Conservation (phyloP, 2,797 vertebrate genomes). For the Arrhamphus sclerolepis region DNA sequence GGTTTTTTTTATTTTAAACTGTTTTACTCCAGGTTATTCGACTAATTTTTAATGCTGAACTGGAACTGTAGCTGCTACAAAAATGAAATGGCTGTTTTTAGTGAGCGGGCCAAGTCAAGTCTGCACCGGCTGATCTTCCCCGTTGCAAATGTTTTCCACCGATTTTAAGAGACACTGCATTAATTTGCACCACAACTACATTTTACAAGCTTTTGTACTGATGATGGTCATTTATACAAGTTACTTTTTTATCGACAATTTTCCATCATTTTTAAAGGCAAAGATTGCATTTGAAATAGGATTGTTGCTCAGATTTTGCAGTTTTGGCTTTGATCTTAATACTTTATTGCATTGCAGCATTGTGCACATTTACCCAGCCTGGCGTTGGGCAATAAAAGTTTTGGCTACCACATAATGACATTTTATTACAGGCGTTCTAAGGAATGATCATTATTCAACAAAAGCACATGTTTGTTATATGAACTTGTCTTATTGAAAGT, state of each 20-base stretch:
- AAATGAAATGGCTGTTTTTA: slow-evolving; percentile 69
- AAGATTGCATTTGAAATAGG: slow-evolving; percentile 78
- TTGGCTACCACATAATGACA: slow-evolving; percentile 62
- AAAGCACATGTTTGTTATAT: slow-evolving; percentile 71
- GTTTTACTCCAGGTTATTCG: slow-evolving; percentile 42
- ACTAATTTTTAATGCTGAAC: slow-evolving; percentile 73
- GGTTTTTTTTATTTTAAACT: slow-evolving; percentile 49
- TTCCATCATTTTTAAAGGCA: slow-evolving; percentile 77
- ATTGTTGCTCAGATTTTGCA: slow-evolving; percentile 81
- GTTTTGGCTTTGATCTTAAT: slow-evolving; percentile 77
- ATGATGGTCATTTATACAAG: slow-evolving; percentile 84
- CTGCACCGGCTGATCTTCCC: slow-evolving; percentile 70
- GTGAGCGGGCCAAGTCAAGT: slow-evolving; percentile 72
- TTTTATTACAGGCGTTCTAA: slow-evolving; percentile 72
- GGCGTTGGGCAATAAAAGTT: slow-evolving; percentile 76
- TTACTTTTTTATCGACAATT: slow-evolving; percentile 77
- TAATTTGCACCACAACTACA: slow-evolving; percentile 79
- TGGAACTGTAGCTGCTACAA: slow-evolving; percentile 84
- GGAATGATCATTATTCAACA: slow-evolving; percentile 49
- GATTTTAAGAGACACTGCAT: slow-evolving; percentile 67
- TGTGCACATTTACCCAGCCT: slow-evolving; percentile 76
- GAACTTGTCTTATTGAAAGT: slow-evolving; percentile 65
- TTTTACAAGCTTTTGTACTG: slow-evolving; percentile 84
- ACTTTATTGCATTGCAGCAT: slow-evolving; percentile 65
- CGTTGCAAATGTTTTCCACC: slow-evolving; percentile 63